phyloP scores from a whole-genome alignment of 2,113 vertebrate genomes.

The Isurus oxyrinchus region DNA sequence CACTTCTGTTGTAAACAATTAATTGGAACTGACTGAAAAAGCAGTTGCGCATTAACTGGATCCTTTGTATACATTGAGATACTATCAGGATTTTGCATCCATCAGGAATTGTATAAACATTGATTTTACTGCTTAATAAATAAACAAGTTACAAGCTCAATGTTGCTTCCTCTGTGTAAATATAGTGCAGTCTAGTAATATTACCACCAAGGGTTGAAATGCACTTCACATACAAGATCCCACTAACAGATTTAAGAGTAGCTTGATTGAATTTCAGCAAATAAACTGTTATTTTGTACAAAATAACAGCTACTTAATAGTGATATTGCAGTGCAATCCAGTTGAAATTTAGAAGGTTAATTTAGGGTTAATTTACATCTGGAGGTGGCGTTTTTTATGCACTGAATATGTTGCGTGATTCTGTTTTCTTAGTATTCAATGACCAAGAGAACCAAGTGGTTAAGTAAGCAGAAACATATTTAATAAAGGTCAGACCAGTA shows the following conservation, averaged over 20 bases:
- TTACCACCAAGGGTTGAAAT: neutral
- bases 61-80: neutral
- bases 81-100: neutral
- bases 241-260: neutral
- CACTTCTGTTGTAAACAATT: neutral
- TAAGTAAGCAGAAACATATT: constrained; percentile 1
- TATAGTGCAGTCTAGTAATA: neutral
- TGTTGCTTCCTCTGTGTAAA: neutral
- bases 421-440: neutral
- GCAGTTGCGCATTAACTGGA: neutral
- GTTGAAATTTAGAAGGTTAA: neutral
- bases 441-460: neutral
- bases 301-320: neutral
- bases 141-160: neutral
- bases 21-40: neutral
- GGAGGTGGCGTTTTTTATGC: neutral
- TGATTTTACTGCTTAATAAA: neutral
- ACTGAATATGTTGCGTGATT: neutral
- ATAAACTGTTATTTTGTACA: neutral
- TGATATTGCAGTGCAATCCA: neutral
- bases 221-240: neutral
- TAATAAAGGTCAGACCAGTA: neutral
- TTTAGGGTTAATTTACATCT: neutral
- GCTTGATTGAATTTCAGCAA: neutral
- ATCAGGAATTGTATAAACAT: neutral